Conservation (phyloP, 37 sponge, comb jelly and placozoan species). For the Tethya wilhelma region DNA sequence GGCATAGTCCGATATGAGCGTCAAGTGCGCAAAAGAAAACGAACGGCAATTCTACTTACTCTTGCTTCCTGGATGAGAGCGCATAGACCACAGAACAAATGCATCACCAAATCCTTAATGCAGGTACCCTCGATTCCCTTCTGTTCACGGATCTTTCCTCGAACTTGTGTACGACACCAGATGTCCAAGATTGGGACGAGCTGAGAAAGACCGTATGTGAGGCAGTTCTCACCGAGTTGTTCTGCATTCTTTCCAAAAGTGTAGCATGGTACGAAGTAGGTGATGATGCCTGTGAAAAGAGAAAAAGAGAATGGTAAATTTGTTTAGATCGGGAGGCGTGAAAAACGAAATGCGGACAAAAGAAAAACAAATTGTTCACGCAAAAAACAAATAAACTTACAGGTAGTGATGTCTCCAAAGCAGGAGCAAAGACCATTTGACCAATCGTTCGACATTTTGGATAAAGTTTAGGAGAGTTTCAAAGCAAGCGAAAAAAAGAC, state of each 20-base stretch:
- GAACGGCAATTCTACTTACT: no score
- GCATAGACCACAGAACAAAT: not conserved
- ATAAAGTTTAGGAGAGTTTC: no score
- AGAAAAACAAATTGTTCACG: no score
- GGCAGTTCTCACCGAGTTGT: slow-evolving; percentile 56
- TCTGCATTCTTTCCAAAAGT: slow-evolving; percentile 64
- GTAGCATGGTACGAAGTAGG: slow-evolving; percentile 70
- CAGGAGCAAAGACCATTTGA: slow-evolving; percentile 61
- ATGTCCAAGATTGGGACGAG: slow-evolving; percentile 61
- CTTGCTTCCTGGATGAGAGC: slow-evolving; percentile 13
- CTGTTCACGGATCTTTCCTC: slow-evolving; percentile 68
- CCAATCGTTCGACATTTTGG: slow-evolving; percentile 62
- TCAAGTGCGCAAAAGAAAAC: no score
- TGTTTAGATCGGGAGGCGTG: no score
- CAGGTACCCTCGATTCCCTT: slow-evolving; percentile 70
- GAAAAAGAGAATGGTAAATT: no score
- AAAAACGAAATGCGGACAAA: no score
- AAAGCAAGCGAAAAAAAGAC: no score
- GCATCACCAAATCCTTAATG: slow-evolving; percentile 33
- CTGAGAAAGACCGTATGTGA: slow-evolving; percentile 52
- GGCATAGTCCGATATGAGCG: no score
- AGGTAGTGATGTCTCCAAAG: slow-evolving; percentile 67
- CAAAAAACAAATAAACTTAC: slow-evolving; percentile 43
- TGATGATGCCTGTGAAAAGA: slow-evolving; percentile 50
- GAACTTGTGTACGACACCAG: slow-evolving; percentile 31